Percentiles rank a stretch among this genome's conserved stretches.
Conservation (phyloP, 1,140 invertebrate species). For the Formica selysi region DNA sequence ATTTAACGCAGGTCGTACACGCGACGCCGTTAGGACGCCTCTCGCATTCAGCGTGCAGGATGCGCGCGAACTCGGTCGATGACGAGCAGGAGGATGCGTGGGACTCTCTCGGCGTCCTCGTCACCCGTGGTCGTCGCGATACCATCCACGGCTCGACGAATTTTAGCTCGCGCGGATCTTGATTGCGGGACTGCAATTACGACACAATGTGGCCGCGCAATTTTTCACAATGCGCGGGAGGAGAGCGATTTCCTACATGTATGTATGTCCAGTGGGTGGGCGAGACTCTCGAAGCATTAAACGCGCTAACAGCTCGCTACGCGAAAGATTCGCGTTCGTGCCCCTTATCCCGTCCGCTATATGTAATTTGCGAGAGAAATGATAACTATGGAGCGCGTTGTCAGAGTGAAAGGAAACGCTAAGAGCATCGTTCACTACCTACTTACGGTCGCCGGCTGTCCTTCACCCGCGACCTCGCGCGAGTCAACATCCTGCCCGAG, state of each 20-base stretch:
- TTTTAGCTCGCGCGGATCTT: slow-evolving; percentile 50
- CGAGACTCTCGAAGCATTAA: slow-evolving; percentile 37
- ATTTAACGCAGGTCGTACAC: slow-evolving; percentile 41
- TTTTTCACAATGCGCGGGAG: slow-evolving; percentile 47
- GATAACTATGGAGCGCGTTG: slow-evolving; percentile 57
- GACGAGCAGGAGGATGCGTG: slow-evolving; percentile 44
- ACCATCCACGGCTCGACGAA: slow-evolving; percentile 50
- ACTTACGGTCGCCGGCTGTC: slow-evolving; percentile 46
- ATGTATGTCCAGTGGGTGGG: background rate
- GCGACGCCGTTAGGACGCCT: slow-evolving; percentile 19
- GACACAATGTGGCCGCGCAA: slow-evolving; percentile 49
- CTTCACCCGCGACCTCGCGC: slow-evolving; percentile 71
- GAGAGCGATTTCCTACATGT: background rate
- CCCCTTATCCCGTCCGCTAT: slow-evolving; percentile 41
- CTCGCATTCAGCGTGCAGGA: slow-evolving; percentile 43
- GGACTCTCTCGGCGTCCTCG: slow-evolving; percentile 23
- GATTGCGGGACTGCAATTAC: slow-evolving; percentile 64
- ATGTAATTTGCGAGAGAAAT: slow-evolving; percentile 66
- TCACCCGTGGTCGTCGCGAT: slow-evolving; percentile 4
- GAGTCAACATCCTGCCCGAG: slow-evolving; percentile 63
- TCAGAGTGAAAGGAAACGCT: slow-evolving; percentile 67
- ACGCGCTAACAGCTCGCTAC: slow-evolving; percentile 59
- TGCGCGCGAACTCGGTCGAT: slow-evolving; percentile 22
- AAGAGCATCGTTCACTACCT: slow-evolving; percentile 57
- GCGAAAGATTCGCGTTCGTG: slow-evolving; percentile 39